Evolutionary conservation across 2,113 vertebrate genomes (phyloP).

Genomic region (Calypte anna): DNA sequence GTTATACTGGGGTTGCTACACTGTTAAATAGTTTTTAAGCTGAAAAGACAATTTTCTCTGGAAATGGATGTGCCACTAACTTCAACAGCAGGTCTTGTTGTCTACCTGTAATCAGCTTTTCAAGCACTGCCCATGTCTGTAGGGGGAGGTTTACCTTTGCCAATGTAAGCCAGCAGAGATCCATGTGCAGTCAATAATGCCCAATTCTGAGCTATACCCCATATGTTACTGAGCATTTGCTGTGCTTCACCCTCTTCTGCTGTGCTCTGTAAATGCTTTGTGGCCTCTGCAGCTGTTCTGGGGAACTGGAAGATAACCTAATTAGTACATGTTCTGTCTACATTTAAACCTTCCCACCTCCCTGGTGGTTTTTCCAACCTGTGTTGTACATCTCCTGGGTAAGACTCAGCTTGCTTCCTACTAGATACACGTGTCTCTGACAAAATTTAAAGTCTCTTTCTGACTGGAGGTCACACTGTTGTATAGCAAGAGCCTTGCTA

Average conservation of each 20-base stretch:
- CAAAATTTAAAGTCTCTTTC: neutral
- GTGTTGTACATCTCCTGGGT: neutral
- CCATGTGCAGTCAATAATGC: neutral
- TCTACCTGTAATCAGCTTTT: neutral
- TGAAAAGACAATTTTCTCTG: neutral
- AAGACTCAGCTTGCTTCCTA: neutral
- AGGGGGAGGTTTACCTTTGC: neutral
- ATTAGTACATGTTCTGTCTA: neutral
- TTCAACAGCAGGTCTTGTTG: neutral
- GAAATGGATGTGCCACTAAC: neutral
- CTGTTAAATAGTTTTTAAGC: neutral
- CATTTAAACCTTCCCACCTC: neutral
- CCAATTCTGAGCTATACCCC: neutral
- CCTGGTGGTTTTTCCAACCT: neutral
- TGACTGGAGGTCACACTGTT: slow-evolving; percentile 1
- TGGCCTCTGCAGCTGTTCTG: neutral
- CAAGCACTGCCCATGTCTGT: neutral
- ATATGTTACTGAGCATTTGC: neutral
- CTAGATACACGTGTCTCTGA: neutral
- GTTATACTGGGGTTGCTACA: neutral
- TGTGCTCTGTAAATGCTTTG: neutral
- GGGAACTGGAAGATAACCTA: neutral
- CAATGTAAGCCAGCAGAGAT: neutral
- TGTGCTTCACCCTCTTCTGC: neutral
- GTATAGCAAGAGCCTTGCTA: neutral